Evolutionary conservation across 2,888 invertebrate species (phyloP), one percentile per base, ranked within the genome.

Genomic region (Hylaea fasciaria): DNA sequence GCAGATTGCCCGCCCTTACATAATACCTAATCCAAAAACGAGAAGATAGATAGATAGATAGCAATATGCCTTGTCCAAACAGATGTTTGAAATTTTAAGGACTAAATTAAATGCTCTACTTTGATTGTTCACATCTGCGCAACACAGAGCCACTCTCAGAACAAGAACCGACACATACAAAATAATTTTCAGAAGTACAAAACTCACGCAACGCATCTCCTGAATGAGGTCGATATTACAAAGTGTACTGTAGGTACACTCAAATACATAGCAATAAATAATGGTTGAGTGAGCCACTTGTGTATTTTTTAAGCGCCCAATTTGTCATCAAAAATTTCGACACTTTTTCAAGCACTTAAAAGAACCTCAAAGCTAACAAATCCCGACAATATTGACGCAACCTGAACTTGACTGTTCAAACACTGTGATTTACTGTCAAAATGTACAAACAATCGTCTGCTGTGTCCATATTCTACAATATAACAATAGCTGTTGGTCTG

Each of bases 401-500:
- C 37, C 22, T 17, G 49, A 60, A 46, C 50, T 55, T 51, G 60
- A 55, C 37, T 44, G 50, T 54, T n/a, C 37, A 60, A 56, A 56
- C 56, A 37, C 32, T 53, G 28, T 46, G 49, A 59, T 52, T 62
- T 65, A 54, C 57, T 54, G 57, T 54, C 57, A 51, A 41, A 50
- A 50, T 50, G 64, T 61, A 48, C 64, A 64, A 68, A 66, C 61
- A 65, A 55, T 10, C 45, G 53, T 46, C 53, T 49, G 46, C 37
- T 35, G 43, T 28, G 54, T 51, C 35, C 60, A 28, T 58, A 60
- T 54, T 59, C 58, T 48, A 62, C 59, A 63, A 65, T 40, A 56
- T 37, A 54, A 62, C 65, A 69, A 65, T 65, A 48, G 57, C 44
- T 22, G 53, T 57, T 16, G 44, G 59, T 55, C 55, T 65, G 52